Conservation (phyloP, 1,140 invertebrate species). For the Eupeodes corollae region DNA sequence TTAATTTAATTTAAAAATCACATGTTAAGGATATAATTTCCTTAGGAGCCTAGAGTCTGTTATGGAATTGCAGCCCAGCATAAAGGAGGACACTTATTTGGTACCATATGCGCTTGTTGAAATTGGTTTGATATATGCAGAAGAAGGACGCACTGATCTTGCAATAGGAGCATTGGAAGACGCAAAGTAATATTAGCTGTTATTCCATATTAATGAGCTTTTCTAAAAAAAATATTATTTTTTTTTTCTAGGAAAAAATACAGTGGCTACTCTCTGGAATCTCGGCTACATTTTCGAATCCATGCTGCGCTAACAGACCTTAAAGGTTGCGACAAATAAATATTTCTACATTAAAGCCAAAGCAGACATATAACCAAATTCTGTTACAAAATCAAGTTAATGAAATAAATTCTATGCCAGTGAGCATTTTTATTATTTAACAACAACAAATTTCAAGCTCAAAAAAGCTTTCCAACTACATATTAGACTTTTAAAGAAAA, state of each 20-base stretch:
- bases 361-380: no score
- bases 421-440: no score
- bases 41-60: slow-evolving; percentile 53
- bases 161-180: slow-evolving; percentile 67
- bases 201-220: slow-evolving; percentile 1
- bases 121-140: slow-evolving; percentile 63
- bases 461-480: no score
- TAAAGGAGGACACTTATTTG: slow-evolving; percentile 75
- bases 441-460: no score
- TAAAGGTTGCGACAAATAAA: slow-evolving; percentile 20
- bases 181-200: slow-evolving; percentile 52
- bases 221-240: slow-evolving; percentile 11
- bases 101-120: slow-evolving; percentile 81
- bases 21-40: neutral
- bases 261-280: slow-evolving; percentile 82
- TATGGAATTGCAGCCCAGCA: slow-evolving; percentile 57
- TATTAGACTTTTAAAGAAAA: no score
- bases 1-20: neutral
- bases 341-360: no score
- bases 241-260: slow-evolving; percentile 65
- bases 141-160: slow-evolving; percentile 51
- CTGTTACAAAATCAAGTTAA: no score
- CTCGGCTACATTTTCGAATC: slow-evolving; percentile 82
- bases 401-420: no score
- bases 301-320: slow-evolving; percentile 62